Conservation (phyloP, 1,140 invertebrate genomes). For the Drosophila asahinai region DNA sequence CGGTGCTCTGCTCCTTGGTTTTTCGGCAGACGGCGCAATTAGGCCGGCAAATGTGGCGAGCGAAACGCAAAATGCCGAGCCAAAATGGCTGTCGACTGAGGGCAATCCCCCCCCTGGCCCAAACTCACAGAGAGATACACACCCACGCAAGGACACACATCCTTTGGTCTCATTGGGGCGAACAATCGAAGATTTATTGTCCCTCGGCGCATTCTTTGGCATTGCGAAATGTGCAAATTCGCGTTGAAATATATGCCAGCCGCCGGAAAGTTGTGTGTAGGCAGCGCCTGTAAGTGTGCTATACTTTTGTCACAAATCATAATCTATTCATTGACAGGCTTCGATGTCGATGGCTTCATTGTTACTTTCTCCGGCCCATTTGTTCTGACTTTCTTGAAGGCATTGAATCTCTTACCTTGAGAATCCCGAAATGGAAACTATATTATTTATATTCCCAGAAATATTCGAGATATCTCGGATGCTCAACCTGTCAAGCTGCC, state of each 20-base stretch:
- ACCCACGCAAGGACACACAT: conserved; percentile 30
- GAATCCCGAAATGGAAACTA: not conserved
- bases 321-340: conserved; percentile 63
- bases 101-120: conserved; percentile 6
- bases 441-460: not conserved
- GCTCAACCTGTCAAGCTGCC: not conserved
- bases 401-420: conserved; percentile 4
- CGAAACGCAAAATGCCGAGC: conserved; percentile 15
- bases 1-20: not conserved
- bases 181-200: conserved; percentile 75
- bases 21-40: conserved; percentile 66
- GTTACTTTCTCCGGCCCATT: conserved; percentile 6
- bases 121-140: conserved; percentile 6
- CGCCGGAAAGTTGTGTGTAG: conserved; percentile 38
- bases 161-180: conserved; percentile 34
- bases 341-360: conserved; percentile 24
- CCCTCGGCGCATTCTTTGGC: conserved; percentile 52
- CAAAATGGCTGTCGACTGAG: conserved; percentile 16
- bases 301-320: conserved; percentile 72
- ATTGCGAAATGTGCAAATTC: conserved; percentile 57
- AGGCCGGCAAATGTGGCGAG: conserved; percentile 69
- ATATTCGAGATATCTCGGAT: not conserved
- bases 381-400: conserved; percentile 13
- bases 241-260: conserved; percentile 33
- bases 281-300: conserved; percentile 59